Evolutionary conservation across 1,140 invertebrate species (phyloP), one percentile per base, ranked within the genome.

Genomic region (Pararge aegeria): DNA sequence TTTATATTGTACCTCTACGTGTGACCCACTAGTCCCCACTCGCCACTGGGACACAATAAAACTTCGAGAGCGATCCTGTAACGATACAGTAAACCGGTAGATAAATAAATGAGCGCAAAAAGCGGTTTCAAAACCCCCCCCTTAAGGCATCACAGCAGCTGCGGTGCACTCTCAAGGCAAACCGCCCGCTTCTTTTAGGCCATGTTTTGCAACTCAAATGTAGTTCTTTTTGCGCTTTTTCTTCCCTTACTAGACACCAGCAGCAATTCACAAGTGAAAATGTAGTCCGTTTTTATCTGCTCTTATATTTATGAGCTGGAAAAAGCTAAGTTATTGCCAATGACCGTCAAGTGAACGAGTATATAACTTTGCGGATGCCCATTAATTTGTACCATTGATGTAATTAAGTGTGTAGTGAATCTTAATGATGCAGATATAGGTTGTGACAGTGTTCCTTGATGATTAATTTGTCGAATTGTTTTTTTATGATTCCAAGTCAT

Each of bases 61-160:
- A 59, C 37, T 38, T 40, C 40, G 55, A 52, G 65, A 62, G 44
- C 51, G 66, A 72, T 75, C 68, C 57, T 66, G 59, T 58, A 66
- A 66, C 67, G 63, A 55, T 61, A 71, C 66, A 77, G 68, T 80
- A 69, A 80, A 83, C 84, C 74, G 78, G 78, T 83, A 85, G 65
- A 81, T 83, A 80, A 78, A 80, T 77, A 79, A 83, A 81, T 78
- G 79, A 83, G 65, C 70, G 73, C 74, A 84, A 85, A 83, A 87
- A 84, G 78, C 61, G 48, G 75, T 76, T 75, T 80, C 73, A 75
- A 73, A 78, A 85, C 81, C 73, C 73, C 73, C n/a, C 83, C 80
- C 75, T 77, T 73, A 71, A 68, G 70, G 57, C 66, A 54, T 53
- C 56, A 27, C 24, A 74, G 78, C 85, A 83, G 80, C 78, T 82